Conservation (phyloP, 53 echinoderm and acorn worm species). For the Mesocentrotus franciscanus region DNA sequence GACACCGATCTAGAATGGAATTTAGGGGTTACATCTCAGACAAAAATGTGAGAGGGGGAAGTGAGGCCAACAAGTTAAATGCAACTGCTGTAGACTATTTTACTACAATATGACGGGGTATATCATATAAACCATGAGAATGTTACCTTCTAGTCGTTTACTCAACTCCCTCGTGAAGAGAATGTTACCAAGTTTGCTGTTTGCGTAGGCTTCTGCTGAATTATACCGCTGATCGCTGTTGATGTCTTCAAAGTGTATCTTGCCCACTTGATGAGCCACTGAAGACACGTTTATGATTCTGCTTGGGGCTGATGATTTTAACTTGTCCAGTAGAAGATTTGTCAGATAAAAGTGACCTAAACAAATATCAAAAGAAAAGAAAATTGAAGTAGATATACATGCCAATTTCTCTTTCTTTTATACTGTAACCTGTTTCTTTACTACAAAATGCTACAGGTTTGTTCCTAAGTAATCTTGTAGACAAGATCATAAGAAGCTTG, state of each 20-base stretch:
- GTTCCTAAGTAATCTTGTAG: neutral
- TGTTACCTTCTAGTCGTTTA: slow-evolving; percentile 80
- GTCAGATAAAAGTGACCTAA: slow-evolving; percentile 93
- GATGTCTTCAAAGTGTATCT: slow-evolving; percentile 89
- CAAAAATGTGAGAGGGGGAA: no score
- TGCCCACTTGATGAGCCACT: slow-evolving; percentile 84
- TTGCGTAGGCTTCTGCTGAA: slow-evolving; percentile 83
- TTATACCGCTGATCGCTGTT: slow-evolving; percentile 82
- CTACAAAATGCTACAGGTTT: neutral
- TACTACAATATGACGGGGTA: neutral
- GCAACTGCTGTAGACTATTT: neutral
- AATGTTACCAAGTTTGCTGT: slow-evolving; percentile 93
- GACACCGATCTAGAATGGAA: no score
- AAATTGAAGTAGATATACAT: neutral
- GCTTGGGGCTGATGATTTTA: slow-evolving; percentile 86
- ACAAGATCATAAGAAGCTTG: neutral
- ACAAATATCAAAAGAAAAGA: slow-evolving; percentile 13
- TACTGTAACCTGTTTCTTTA: no score
- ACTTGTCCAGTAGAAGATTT: slow-evolving; percentile 89
- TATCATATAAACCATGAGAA: neutral
- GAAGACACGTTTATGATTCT: slow-evolving; percentile 86
- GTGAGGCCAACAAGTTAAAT: no score
- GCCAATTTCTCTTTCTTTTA: no score
- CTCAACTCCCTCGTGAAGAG: slow-evolving; percentile 90
- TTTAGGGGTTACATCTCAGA: no score